Conservation (phyloP, 2,113 vertebrate genomes). For the Leptosomus discolor region DNA sequence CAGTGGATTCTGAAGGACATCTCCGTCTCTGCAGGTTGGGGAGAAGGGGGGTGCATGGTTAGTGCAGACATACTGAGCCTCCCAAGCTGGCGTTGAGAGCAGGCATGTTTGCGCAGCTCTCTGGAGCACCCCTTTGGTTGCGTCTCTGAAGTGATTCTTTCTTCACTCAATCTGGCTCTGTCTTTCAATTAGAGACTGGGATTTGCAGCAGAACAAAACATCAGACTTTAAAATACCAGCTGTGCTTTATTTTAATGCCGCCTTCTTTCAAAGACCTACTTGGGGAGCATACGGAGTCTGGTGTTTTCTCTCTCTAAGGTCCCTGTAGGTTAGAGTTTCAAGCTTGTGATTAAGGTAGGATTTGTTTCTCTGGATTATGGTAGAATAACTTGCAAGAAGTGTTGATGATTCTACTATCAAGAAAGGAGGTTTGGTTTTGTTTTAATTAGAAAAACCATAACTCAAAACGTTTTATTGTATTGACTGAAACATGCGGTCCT, state of each 20-base stretch:
- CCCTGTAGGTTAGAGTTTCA: neutral
- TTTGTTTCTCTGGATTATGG: neutral
- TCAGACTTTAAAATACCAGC: neutral
- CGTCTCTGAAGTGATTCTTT: neutral
- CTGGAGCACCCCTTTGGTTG: neutral
- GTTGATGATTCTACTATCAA: too few relatives aligned
- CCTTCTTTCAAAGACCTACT: neutral
- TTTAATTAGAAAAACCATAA: neutral
- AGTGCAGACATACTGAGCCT: neutral
- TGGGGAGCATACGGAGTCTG: neutral
- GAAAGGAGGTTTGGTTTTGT: neutral
- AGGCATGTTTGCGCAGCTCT: neutral
- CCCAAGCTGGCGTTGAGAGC: rapidly evolving
- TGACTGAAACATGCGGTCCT: rapidly evolving
- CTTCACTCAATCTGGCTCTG: neutral
- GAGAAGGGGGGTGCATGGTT: rapidly evolving
- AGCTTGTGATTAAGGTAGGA: neutral
- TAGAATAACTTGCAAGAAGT: too few relatives aligned
- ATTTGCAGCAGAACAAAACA: neutral
- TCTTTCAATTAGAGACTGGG: neutral
- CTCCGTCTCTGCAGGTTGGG: neutral
- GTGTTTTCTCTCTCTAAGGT: neutral
- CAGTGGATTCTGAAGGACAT: neutral
- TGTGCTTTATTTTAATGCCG: neutral
- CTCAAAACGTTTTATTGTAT: rapidly evolving